Evolutionary conservation across 2,888 invertebrate species (phyloP).

Genomic region (Cantharis rustica): DNA sequence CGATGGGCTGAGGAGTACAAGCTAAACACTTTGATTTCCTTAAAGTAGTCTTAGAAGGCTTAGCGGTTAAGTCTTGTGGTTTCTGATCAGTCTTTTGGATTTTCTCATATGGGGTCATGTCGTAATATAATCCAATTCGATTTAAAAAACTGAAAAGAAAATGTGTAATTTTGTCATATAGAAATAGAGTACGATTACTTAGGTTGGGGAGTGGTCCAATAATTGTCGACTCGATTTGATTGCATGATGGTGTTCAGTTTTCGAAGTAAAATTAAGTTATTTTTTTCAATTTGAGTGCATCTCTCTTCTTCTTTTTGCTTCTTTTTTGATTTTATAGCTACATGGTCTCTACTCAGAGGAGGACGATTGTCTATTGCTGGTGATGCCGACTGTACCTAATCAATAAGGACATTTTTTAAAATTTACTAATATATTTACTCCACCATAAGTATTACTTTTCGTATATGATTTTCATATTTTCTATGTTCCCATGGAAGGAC

Average conservation of each 20-base stretch:
- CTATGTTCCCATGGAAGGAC: constrained; percentile 73
- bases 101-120: constrained; percentile 3
- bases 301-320: constrained; percentile 72
- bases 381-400: constrained; percentile 66
- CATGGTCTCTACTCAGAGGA: constrained; percentile 69
- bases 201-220: constrained; percentile 68
- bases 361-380: constrained; percentile 70
- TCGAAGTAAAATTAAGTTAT: constrained; percentile 72
- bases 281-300: constrained; percentile 65
- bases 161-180: not conserved
- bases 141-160: constrained; percentile 39
- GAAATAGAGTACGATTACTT: constrained; percentile 52
- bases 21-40: constrained; percentile 46
- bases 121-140: constrained; percentile 34
- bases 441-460: constrained; percentile 63
- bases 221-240: constrained; percentile 69
- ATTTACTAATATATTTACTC: not conserved
- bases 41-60: constrained; percentile 28
- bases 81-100: constrained; percentile 12
- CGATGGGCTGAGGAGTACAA: constrained; percentile 37
- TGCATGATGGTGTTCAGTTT: constrained; percentile 69
- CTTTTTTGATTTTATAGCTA: constrained; percentile 71
- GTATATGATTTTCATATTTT: constrained; percentile 70
- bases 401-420: constrained; percentile 6
- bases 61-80: not conserved